Evolutionary conservation across 1,140 invertebrate genomes (phyloP).

Genomic region (Brachionus asplanchnoidis): DNA sequence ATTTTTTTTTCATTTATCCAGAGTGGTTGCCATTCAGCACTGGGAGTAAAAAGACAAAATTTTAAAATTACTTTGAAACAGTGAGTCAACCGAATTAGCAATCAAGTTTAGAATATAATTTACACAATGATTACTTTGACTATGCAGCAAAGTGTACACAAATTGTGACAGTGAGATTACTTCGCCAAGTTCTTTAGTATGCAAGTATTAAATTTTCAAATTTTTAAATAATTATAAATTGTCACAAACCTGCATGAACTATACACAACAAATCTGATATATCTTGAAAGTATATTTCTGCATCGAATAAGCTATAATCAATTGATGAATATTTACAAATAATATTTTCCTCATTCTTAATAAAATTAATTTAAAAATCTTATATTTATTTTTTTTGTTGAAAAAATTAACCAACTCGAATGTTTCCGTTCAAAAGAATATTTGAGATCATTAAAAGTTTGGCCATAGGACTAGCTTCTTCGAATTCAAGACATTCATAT

Average conservation of each 20-base stretch:
- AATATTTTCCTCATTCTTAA: conserved; percentile 33
- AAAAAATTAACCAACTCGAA: not conserved
- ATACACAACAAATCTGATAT: conserved; percentile 23
- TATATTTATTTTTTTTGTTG: not conserved
- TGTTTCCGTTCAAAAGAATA: conserved; percentile 36
- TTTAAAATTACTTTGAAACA: not conserved
- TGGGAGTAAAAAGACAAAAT: not conserved
- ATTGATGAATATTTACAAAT: conserved; percentile 33
- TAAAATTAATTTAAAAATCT: not conserved
- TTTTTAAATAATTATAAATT: not conserved
- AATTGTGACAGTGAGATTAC: conserved; percentile 39
- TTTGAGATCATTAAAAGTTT: conserved; percentile 1
- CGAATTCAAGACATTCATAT: not conserved
- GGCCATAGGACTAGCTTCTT: not conserved
- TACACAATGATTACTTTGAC: not conserved
- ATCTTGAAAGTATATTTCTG: conserved; percentile 29
- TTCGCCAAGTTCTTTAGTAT: conserved; percentile 17
- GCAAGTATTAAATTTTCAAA: not conserved
- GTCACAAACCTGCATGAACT: conserved; percentile 11
- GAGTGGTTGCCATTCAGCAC: no score
- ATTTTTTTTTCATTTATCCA: not conserved
- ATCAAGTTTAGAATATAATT: conserved; percentile 33
- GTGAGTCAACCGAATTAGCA: conserved; percentile 27
- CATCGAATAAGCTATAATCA: conserved; percentile 36
- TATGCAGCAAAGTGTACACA: conserved; percentile 16